Evolutionary conservation across 2,888 invertebrate genomes (phyloP).

Genomic region (Chrysolina oricalcia): DNA sequence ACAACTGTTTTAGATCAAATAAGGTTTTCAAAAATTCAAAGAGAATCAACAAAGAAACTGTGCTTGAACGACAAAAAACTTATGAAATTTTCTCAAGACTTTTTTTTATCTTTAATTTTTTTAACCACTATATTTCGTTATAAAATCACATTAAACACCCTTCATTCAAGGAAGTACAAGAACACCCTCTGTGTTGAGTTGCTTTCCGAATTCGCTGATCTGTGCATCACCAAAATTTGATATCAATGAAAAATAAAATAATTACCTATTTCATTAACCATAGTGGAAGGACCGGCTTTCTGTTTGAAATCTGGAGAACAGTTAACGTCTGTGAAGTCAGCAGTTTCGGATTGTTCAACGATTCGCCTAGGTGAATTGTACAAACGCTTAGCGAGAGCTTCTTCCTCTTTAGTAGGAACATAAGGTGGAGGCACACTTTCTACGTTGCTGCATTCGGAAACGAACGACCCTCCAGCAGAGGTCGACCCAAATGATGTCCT

Average conservation of each 20-base stretch:
- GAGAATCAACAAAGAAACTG: no score
- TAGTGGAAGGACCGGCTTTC: conserved; percentile 62
- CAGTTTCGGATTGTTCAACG: conserved; percentile 55
- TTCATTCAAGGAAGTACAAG: no score
- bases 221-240: no score
- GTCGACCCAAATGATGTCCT: conserved; percentile 50
- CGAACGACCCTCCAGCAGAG: conserved; percentile 44
- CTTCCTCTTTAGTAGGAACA: conserved; percentile 63
- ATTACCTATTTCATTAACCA: conserved; percentile 56
- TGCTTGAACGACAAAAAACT: no score
- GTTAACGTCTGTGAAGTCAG: conserved; percentile 52
- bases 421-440: conserved; percentile 60
- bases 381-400: conserved; percentile 61
- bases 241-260: conserved; percentile 8
- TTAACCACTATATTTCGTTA: no score
- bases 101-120: no score
- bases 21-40: no score
- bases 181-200: no score
- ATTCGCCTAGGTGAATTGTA: conserved; percentile 62
- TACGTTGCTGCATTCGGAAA: conserved; percentile 46
- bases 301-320: conserved; percentile 54
- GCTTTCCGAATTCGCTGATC: no score
- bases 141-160: no score
- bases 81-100: no score
- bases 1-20: no score